Base-by-base conservation (phyloP, 2,797 vertebrate genomes). In the Dendrocincla tyrannina region DNA sequence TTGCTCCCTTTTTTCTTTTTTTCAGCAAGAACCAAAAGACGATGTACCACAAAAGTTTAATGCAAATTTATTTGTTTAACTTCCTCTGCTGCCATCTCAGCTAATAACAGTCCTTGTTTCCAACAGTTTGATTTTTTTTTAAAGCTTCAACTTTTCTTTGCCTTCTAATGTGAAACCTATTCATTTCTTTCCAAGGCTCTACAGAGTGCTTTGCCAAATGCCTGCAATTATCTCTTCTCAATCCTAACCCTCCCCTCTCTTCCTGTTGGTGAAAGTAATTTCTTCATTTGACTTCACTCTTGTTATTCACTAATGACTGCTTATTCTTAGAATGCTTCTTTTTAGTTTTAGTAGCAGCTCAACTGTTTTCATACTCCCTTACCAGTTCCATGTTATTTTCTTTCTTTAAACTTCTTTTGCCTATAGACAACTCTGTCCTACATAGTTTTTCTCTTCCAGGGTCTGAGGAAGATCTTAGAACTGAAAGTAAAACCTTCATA, bases 1-100 rank as follows among this genome's bases (percentile, higher is more conserved):
- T 82, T 67, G 55, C 4, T 93, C 24, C 16, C 10, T 60, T 88
- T 69, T 39, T 49, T 18, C 58, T 50, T 74, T 63, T 63, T 69
- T 83, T 44, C 66, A 92, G 47, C 47, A 88, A 81, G 42, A 84
- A 88, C 24, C 41, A 85, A 79, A 79, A 91, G 22, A 67, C 0
- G 5, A 44, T 10, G 5, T 68, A 82, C 35, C 47, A 90, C 47
- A 92, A 93, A 92, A 96, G 55, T 91, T 92, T 93, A 93, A 93
- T 1, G 10, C 50, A 92, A 83, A 90, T 30, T 94, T 94, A 92
- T 92, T 94, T 97, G 91, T 91, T 96, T 95, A 96, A 95, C 67
- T 89, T 95, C 42, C 81, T 91, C 60, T 6, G 3, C 55, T 50
- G 35, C 35, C n/a, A 82, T 76, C 58, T 82, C 85, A 84, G 44